Percentiles rank a stretch among this genome's conserved stretches.
phyloP scores from a whole-genome alignment of 1,140 invertebrate genomes.

The Calycopis cecrops region DNA sequence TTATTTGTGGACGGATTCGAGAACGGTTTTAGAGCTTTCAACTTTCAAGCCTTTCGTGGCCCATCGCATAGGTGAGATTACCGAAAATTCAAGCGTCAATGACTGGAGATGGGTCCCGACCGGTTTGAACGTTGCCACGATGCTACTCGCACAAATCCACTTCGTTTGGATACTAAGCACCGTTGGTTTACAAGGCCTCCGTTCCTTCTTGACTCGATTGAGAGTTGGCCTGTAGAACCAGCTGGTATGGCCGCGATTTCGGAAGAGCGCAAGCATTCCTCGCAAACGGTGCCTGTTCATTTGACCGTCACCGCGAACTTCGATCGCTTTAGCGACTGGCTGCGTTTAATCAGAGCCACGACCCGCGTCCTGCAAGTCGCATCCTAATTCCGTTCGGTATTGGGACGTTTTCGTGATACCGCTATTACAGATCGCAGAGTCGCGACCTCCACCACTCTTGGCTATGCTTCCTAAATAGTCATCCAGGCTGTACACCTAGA shows the following conservation, averaged over 20 bases:
- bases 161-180: neutral
- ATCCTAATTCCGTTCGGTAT: too few relatives aligned
- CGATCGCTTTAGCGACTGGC: neutral
- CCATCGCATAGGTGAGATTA: conserved; percentile 2
- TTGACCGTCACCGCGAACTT: neutral
- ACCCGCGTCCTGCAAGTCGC: neutral
- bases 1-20: conserved; percentile 3
- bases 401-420: too few relatives aligned
- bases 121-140: neutral
- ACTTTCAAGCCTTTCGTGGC: conserved; percentile 9
- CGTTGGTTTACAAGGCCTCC: neutral
- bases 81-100: neutral
- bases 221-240: neutral
- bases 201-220: neutral
- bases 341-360: neutral
- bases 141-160: too few relatives aligned
- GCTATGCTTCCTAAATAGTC: conserved; percentile 35
- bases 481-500: too few relatives aligned
- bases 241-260: neutral
- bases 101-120: neutral
- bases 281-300: too few relatives aligned
- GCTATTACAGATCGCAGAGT: too few relatives aligned
- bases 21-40: neutral
- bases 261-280: too few relatives aligned
- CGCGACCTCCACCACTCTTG: too few relatives aligned